Percentiles rank a stretch among this genome's conserved stretches.
Conservation (phyloP, 2,797 vertebrate species). For the Tadarida brasiliensis region DNA sequence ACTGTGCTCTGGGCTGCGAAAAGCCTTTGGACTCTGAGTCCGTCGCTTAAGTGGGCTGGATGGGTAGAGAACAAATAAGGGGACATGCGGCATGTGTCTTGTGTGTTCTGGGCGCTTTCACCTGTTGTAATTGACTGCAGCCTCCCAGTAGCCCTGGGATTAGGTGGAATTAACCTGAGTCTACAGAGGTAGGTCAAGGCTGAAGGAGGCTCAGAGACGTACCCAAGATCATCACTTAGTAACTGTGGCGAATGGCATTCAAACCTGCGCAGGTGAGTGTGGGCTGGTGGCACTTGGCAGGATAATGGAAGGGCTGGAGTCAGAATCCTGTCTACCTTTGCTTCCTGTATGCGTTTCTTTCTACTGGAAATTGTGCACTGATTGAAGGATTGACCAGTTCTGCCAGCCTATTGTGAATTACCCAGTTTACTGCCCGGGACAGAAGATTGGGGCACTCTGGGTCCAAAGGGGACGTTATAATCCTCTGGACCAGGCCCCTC, state of each 20-base stretch:
- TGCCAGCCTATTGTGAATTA: neutral
- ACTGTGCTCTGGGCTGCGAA: neutral
- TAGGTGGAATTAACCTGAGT: neutral
- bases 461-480: neutral
- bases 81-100: neutral
- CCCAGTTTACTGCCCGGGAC: neutral
- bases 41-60: neutral
- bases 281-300: accelerated
- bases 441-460: neutral
- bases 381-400: neutral
- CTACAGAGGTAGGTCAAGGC: neutral
- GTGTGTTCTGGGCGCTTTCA: neutral
- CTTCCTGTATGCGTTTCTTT: neutral
- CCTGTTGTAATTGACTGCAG: neutral
- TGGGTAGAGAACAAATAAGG: neutral
- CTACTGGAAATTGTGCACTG: neutral
- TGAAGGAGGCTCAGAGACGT: neutral
- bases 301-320: neutral
- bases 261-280: neutral
- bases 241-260: neutral
- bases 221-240: too few relatives aligned
- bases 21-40: neutral
- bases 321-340: neutral
- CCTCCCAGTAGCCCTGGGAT: neutral
- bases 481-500: neutral